Evolutionary conservation across 1,140 invertebrate species (phyloP).

Genomic region (Cheumatopsyche charites): DNA sequence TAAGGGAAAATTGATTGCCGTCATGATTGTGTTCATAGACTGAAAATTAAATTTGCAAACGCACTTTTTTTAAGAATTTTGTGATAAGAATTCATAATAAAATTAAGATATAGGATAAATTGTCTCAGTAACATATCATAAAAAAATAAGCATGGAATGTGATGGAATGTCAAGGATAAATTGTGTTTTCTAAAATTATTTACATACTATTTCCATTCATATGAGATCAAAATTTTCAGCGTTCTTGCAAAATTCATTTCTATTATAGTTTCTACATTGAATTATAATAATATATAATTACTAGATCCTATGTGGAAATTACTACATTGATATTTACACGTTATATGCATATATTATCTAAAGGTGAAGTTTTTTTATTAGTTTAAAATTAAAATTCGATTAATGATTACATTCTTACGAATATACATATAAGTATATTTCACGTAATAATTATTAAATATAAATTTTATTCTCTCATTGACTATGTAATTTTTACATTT

Average conservation of each 20-base stretch:
- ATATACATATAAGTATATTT: conserved; percentile 18
- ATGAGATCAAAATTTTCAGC: conserved; percentile 20
- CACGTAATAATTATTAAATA: conserved; percentile 10
- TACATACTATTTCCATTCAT: conserved; percentile 22
- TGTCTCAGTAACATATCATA: too few relatives aligned
- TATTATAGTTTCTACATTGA: conserved; percentile 19
- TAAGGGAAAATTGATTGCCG: not conserved
- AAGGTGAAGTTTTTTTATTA: conserved; percentile 17
- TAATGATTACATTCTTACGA: conserved; percentile 18
- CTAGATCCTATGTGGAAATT: conserved; percentile 23
- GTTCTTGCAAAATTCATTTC: conserved; percentile 16
- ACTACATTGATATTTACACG: conserved; percentile 33
- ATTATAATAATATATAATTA: conserved; percentile 9
- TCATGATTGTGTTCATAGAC: too few relatives aligned
- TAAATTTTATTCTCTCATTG: conserved; percentile 28
- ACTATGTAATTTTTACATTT: conserved; percentile 29
- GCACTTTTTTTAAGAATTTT: too few relatives aligned
- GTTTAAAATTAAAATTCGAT: conserved; percentile 20
- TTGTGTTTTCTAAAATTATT: not conserved
- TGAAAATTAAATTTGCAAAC: too few relatives aligned
- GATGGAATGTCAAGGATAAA: too few relatives aligned
- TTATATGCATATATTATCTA: conserved; percentile 22
- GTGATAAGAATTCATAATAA: too few relatives aligned
- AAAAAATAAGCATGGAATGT: too few relatives aligned
- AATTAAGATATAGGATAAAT: too few relatives aligned